Evolutionary conservation across 2,888 invertebrate species (phyloP), one percentile per base, ranked within the genome.

Genomic region (Caradrina kadenii): DNA sequence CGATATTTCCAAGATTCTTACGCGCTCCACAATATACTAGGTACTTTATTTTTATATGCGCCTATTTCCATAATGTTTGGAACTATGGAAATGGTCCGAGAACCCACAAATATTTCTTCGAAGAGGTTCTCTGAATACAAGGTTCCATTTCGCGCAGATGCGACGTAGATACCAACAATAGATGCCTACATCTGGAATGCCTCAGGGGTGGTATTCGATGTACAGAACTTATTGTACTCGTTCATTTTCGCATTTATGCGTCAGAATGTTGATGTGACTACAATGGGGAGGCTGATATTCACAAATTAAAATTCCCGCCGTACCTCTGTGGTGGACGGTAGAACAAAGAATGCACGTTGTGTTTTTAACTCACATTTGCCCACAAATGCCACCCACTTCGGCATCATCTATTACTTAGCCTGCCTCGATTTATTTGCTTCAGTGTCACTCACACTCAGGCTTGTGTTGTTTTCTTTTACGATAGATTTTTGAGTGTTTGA

Each of bases 251-350:
- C 63, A 66, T 72, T 67, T 65, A 64, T 77, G 70, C 54, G 70
- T 63, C 70, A 69, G 77, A 67, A 72, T 82, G 74, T 64, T 76
- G 76, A 81, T 83, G 69, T 66, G 71, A 68, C 67, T 80, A 82
- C 81, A 81, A 82, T 81, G 69, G 77, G 70, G 73, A 54, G 69
- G 73, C 73, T 59, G 78, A 73, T 74, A 82, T 82, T 69, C 67
- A 78, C 84, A 82, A 85, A 87, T 88, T 87, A 86, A 85, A 86
- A 88, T 87, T 86, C 81, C 69, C 72, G 52, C 45, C 83, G 65
- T 75, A 74, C 61, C 73, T 67, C 60, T 53, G 58, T 50, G 62
- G 66, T 69, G 66, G 74, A 63, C 66, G 55, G 63, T 72, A 60
- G 63, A 82, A 83, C 79, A 83, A 81, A 80, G 83, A 84, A 84